These are phyloP conservation scores for Vireo altiloquus DNA, from an alignment of 2,113 vertebrate species.

Conservation along the genomic window DNA sequence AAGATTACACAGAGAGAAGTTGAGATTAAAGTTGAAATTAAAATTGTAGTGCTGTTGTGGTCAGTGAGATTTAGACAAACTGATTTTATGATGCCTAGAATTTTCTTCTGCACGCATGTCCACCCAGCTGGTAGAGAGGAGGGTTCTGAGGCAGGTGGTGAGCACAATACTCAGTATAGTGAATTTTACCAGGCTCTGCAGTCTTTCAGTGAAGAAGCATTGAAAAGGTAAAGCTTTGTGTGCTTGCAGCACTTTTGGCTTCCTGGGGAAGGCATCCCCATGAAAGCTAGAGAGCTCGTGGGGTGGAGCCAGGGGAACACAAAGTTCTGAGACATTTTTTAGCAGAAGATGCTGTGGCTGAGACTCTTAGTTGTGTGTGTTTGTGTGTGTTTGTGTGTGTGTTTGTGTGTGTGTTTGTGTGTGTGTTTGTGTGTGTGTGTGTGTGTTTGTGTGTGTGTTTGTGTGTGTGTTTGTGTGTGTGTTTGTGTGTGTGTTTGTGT, in stretches of 20 bases:
- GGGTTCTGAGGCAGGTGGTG: neutral
- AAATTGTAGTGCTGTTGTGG: neutral
- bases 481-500: too few species aligned
- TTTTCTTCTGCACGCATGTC: neutral
- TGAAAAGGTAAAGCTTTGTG: neutral
- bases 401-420: too few species aligned
- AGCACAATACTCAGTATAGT: too few species aligned
- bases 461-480: too few species aligned
- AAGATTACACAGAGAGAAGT: neutral
- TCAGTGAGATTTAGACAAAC: neutral
- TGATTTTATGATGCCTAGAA: neutral
- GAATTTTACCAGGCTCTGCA: neutral
- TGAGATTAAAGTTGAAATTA: neutral
- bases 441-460: too few species aligned
- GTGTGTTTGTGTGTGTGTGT: too few species aligned
- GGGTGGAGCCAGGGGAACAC: neutral
- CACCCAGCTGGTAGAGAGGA: neutral
- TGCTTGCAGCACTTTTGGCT: neutral
- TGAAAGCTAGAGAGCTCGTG: rapidly evolving
- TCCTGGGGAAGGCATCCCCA: neutral
- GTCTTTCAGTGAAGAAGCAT: neutral
- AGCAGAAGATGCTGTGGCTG: neutral
- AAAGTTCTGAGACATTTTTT: neutral
- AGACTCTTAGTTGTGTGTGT: neutral
- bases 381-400: neutral